Conservation (phyloP, 2,797 vertebrate species). For the Chiroxiphia lanceolata region DNA sequence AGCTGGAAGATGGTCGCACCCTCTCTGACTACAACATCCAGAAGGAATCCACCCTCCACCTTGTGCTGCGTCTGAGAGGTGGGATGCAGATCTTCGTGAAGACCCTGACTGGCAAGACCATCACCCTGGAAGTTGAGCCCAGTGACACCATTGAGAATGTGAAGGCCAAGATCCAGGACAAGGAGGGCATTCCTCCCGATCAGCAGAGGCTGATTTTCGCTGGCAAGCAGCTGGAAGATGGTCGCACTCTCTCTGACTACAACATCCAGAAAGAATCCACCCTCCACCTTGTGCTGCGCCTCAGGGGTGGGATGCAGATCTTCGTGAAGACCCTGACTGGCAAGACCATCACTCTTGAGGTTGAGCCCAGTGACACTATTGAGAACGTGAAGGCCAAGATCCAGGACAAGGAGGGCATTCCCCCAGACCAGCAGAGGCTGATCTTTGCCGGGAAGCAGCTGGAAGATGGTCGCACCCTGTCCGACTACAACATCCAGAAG, state of each 20-base stretch:
- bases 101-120: constrained; percentile 76
- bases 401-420: constrained; percentile 68
- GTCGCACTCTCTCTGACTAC: no score
- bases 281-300: no score
- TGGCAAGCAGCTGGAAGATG: no score
- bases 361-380: constrained; percentile 78
- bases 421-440: background rate
- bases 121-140: constrained; percentile 60
- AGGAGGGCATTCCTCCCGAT: fast-evolving
- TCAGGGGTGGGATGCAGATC: constrained; percentile 65
- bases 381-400: constrained; percentile 79
- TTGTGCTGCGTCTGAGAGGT: background rate
- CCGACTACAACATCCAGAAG: background rate
- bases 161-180: no score
- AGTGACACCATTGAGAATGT: no score
- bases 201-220: background rate
- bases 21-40: constrained; percentile 81
- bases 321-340: constrained; percentile 76
- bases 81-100: constrained; percentile 76
- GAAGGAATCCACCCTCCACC: constrained; percentile 76
- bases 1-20: constrained; percentile 74
- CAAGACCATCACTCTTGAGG: constrained; percentile 77
- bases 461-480: no score
- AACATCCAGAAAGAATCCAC: background rate
- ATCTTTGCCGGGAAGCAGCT: background rate